These are phyloP conservation scores for Dipodomys spectabilis DNA, from an alignment of 2,113 vertebrate species.

Conservation along the genomic window DNA sequence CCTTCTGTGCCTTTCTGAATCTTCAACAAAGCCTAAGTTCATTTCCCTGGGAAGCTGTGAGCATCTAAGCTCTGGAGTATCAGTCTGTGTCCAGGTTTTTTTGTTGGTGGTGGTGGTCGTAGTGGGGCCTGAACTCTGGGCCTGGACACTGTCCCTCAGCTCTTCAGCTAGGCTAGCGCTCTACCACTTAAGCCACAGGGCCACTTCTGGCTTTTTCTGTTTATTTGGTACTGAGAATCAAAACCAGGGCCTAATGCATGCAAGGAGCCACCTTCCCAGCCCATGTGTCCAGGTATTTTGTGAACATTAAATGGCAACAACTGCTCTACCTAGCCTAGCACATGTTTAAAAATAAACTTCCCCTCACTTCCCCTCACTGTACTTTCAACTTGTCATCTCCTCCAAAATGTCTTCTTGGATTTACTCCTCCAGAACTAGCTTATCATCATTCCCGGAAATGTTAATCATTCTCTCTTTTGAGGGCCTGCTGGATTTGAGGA, in stretches of 20 bases:
- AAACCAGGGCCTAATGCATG: too few relatives aligned
- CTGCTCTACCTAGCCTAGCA: background rate
- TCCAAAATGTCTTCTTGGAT: slow-evolving; percentile 20
- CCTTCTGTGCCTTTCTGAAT: slow-evolving; percentile 38
- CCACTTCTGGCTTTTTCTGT: too few relatives aligned
- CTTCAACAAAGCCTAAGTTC: slow-evolving; percentile 25
- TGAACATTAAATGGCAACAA: slow-evolving; percentile 21
- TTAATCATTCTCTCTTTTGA: slow-evolving; percentile 7
- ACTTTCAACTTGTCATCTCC: background rate
- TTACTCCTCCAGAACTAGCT: slow-evolving; percentile 28
- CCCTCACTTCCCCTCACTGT: background rate
- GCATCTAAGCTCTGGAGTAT: background rate
- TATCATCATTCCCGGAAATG: slow-evolving; percentile 8
- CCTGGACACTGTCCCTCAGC: too few relatives aligned
- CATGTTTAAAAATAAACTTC: slow-evolving; percentile 33
- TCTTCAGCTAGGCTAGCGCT: too few relatives aligned
- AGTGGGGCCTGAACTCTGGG: too few relatives aligned
- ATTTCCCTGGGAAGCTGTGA: slow-evolving; percentile 1
- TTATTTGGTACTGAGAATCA: too few relatives aligned
- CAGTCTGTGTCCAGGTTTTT: background rate
- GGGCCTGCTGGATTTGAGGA: background rate
- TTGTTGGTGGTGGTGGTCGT: background rate
- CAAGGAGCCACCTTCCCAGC: too few relatives aligned
- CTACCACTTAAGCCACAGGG: too few relatives aligned
- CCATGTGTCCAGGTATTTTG: background rate